Evolutionary conservation across 37 sponge, comb jelly and placozoan genomes (phyloP), one percentile per base, ranked within the genome.

Genomic region (Dysidea cf. avara): DNA sequence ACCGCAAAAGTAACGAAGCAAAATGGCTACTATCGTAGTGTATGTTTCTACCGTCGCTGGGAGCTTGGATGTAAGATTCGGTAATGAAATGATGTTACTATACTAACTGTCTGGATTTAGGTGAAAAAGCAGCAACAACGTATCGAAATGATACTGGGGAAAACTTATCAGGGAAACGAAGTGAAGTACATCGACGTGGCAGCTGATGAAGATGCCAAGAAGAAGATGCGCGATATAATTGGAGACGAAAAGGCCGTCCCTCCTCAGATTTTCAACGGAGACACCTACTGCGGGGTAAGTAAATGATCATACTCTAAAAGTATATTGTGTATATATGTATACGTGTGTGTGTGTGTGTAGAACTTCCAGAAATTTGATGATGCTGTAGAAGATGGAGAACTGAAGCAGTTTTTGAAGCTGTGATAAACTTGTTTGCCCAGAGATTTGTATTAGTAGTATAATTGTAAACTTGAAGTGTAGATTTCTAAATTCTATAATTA

Each of bases 91-190:
- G 16, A 49, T 18, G 7, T 28, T n/a, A 36, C 9, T 39, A 33
- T 39, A 50, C 18, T 50, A 12, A 20, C 33, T 22, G 16, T 12
- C n/a, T 64, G 16, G 0, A 13, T 66, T 20, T 63, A 92, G 88
- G 74, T 83, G 28, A 95, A 95, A 68, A 95, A 95, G 77, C 55
- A 90, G 0, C 96, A 95, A 55, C 93, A 95, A 53, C 76, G 61
- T 31, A 87, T 95, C 39, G 82, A 87, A 47, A 91, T 84, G 82
- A 81, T 91, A 11, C 79, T 95, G 13, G n/a, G n/a, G n/a, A n/a
- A n/a, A n/a, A n/a, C n/a, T n/a, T n/a, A n/a, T n/a, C n/a, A n/a
- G n/a, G n/a, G n/a, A n/a, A n/a, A n/a, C n/a, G 76, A 56, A 29
- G 0, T 72, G 11, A 95, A 95, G 80, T 81, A 87, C 69, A 77